A percentile compares a stretch with the other conserved stretches of the same genome.
These are phyloP conservation scores for Hippocampus zosterae DNA, from an alignment of 2,113 vertebrate genomes.

Conservation along the genomic window DNA sequence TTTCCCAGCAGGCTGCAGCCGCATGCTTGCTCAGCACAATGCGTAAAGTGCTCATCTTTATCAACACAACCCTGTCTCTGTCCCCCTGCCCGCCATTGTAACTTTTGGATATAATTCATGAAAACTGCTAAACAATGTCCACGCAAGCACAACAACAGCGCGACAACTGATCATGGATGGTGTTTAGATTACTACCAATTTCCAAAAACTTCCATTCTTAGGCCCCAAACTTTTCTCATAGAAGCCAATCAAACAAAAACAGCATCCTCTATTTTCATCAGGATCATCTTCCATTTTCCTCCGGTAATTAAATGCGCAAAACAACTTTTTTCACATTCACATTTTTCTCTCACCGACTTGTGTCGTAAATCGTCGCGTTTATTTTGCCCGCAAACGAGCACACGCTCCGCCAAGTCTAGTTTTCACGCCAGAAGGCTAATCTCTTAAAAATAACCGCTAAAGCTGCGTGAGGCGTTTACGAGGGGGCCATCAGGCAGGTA, in stretches of 20 bases:
- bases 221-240: background rate
- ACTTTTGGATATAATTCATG: background rate
- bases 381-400: background rate
- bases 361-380: background rate
- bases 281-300: too few relatives aligned
- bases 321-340: background rate
- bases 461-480: background rate
- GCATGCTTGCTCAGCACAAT: conserved; percentile 44
- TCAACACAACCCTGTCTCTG: conserved; percentile 31
- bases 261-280: too few relatives aligned
- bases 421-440: conserved; percentile 13
- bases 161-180: background rate
- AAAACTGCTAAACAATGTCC: background rate
- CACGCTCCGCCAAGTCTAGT: conserved; percentile 22
- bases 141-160: background rate
- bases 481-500: conserved; percentile 11
- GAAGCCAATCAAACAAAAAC: too few relatives aligned
- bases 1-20: conserved; percentile 18
- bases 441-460: background rate
- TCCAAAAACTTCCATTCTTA: background rate
- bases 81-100: background rate
- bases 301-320: background rate
- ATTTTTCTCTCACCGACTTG: background rate
- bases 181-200: background rate
- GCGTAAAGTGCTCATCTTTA: conserved; percentile 23